Evolutionary conservation across 2,797 vertebrate genomes (phyloP).

Genomic region (Botia kubotai): DNA sequence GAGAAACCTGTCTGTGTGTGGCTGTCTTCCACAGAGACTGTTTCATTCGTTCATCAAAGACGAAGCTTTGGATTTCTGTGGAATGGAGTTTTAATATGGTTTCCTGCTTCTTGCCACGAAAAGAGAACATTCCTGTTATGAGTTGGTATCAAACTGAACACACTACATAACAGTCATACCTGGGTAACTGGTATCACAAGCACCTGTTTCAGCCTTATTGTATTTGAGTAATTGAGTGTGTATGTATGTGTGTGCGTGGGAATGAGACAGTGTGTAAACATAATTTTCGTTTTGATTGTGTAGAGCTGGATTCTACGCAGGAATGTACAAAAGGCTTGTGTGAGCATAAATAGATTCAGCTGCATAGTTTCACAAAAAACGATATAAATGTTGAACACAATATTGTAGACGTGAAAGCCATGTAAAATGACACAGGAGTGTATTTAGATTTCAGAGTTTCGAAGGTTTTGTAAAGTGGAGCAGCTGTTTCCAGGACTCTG

Average conservation of each 20-base stretch:
- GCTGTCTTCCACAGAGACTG: slow-evolving; percentile 16
- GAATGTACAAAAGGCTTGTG: slow-evolving; percentile 52
- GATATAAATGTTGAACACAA: slow-evolving; percentile 34
- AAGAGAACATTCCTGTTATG: slow-evolving; percentile 12
- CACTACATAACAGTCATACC: slow-evolving; percentile 22
- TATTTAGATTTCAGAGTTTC: not conserved
- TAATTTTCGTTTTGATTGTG: slow-evolving; percentile 37
- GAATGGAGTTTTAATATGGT: not conserved
- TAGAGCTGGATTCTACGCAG: slow-evolving; percentile 64
- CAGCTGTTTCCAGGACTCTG: not conserved
- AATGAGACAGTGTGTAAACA: slow-evolving; percentile 28
- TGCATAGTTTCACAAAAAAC: slow-evolving; percentile 41
- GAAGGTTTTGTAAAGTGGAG: slow-evolving; percentile 6
- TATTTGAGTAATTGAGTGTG: slow-evolving; percentile 9
- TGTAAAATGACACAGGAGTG: slow-evolving; percentile 4
- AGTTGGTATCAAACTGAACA: slow-evolving; percentile 23
- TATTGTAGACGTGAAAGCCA: slow-evolving; percentile 51
- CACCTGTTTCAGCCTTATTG: slow-evolving; percentile 55
- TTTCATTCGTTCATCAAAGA: slow-evolving; percentile 8
- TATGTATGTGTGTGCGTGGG: slow-evolving; percentile 17
- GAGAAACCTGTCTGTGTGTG: not conserved
- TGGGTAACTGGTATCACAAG: not conserved
- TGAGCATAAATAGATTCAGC: slow-evolving; percentile 22
- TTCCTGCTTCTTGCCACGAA: not conserved
- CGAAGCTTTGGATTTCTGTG: not conserved